A percentile compares a stretch with the other conserved stretches of the same genome.
These are phyloP conservation scores for Caenorhabditis tropicalis DNA, from an alignment of 1,140 invertebrate species.

Conservation along the genomic window DNA sequence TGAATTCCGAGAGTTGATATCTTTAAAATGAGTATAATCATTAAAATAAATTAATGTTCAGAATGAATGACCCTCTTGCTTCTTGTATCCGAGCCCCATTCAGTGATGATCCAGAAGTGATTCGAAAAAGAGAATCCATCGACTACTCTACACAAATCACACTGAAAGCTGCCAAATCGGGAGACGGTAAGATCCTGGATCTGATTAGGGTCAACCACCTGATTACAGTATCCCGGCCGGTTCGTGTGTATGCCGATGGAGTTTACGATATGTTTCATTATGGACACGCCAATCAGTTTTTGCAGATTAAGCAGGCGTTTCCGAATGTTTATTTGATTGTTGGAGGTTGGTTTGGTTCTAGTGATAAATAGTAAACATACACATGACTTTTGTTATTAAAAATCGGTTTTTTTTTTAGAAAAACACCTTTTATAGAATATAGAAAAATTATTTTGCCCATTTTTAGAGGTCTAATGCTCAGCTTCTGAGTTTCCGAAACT, in stretches of 20 bases:
- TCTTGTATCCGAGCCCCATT: background rate
- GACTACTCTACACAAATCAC: background rate
- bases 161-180: background rate
- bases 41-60: background rate
- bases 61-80: background rate
- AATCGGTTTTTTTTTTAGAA: no score
- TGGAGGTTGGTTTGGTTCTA: slow-evolving; percentile 79
- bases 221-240: slow-evolving; percentile 67
- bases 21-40: no score
- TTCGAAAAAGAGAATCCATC: background rate
- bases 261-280: slow-evolving; percentile 79
- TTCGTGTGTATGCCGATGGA: slow-evolving; percentile 76
- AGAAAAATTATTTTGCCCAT: no score
- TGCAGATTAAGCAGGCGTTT: slow-evolving; percentile 97
- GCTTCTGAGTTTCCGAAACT: no score
- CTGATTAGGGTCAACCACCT: background rate
- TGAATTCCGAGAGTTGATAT: no score
- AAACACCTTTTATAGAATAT: no score
- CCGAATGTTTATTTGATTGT: slow-evolving; percentile 98
- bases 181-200: background rate
- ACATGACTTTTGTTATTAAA: background rate
- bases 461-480: no score
- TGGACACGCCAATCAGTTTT: slow-evolving; percentile 93
- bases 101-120: background rate
- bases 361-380: no score